phyloP scores from a whole-genome alignment of 2,797 vertebrate species.

The Gallinago solitaria region DNA sequence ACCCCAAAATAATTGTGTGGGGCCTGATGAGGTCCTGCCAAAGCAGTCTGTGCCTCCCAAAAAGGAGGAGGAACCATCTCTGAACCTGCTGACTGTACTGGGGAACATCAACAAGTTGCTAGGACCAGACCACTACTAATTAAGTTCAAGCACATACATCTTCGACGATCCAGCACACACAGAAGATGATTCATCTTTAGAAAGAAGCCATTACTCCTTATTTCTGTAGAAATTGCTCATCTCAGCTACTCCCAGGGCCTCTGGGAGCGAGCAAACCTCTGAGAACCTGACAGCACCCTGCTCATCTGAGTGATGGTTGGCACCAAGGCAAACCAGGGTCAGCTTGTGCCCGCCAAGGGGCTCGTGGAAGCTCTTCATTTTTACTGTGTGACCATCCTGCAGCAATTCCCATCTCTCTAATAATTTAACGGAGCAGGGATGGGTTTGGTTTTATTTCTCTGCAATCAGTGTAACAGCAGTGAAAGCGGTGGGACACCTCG shows the following conservation, averaged over 20 bases:
- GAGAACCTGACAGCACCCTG: neutral
- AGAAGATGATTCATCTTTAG: neutral
- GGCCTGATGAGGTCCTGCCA: neutral
- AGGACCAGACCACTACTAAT: neutral
- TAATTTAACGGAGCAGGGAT: neutral
- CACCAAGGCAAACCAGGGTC: neutral
- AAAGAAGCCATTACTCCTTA: neutral
- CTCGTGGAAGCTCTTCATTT: neutral
- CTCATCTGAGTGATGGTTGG: neutral
- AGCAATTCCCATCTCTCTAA: neutral
- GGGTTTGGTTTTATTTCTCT: neutral
- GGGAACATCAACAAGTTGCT: neutral
- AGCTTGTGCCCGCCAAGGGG: too few species aligned
- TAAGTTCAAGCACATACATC: neutral
- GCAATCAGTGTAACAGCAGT: neutral
- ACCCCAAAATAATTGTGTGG: rapidly evolving
- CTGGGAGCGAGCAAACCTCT: rapidly evolving
- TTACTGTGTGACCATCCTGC: neutral
- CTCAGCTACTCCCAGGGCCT: neutral
- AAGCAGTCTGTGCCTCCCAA: neutral
- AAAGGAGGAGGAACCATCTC: neutral
- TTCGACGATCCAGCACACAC: rapidly evolving
- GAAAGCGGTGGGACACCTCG: neutral
- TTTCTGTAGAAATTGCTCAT: neutral
- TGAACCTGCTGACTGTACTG: neutral